phyloP scores from a whole-genome alignment of 2,113 vertebrate species.

The Myanophis thanlyinensis region DNA sequence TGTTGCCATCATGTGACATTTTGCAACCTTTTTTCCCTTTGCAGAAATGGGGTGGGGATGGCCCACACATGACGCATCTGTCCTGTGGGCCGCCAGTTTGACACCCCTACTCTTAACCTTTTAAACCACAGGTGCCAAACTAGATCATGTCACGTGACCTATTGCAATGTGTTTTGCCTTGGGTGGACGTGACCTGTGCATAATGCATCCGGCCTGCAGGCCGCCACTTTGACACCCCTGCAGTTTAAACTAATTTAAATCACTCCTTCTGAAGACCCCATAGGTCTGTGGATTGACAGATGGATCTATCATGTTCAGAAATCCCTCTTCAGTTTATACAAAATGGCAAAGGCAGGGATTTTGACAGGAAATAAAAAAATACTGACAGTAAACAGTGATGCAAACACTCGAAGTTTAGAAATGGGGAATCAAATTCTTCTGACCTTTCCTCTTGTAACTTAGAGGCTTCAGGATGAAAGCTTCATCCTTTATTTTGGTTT shows the following conservation, averaged over 20 bases:
- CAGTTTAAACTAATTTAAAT: constrained; percentile 23
- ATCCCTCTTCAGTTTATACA: neutral
- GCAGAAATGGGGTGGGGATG: no score
- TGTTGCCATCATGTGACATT: no score
- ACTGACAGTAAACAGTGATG: constrained; percentile 20
- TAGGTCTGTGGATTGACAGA: neutral
- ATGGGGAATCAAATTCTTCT: constrained; percentile 34
- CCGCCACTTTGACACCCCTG: no score
- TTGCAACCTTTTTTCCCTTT: no score
- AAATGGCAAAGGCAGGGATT: constrained; percentile 20
- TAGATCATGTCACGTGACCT: no score
- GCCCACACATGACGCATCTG: no score
- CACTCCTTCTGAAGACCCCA: constrained; percentile 19
- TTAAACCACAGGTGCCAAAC: no score
- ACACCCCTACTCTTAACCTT: no score
- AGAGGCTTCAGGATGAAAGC: constrained; percentile 19
- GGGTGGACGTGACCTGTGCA: no score
- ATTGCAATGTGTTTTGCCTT: no score
- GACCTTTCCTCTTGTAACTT: neutral
- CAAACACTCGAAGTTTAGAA: constrained; percentile 35
- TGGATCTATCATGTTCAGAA: constrained; percentile 28
- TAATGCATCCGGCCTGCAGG: no score
- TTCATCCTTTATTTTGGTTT: constrained; percentile 17
- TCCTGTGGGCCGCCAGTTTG: no score
- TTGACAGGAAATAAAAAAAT: constrained; percentile 1